phyloP scores from a whole-genome alignment of 2,113 vertebrate genomes.

The Ictidomys tridecemlineatus region DNA sequence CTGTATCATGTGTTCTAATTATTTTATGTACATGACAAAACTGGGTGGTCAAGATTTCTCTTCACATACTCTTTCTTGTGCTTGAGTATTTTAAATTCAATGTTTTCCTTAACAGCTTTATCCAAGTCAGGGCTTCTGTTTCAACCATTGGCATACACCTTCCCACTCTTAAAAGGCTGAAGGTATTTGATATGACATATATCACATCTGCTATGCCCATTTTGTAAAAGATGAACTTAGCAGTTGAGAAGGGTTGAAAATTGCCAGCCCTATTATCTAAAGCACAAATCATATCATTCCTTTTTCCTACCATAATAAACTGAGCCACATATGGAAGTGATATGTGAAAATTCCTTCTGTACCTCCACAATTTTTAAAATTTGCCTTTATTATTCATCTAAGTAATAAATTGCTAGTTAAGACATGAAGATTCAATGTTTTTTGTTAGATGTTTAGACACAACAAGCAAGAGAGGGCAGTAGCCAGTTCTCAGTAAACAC shows the following conservation, averaged over 20 bases:
- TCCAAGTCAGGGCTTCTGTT: background rate
- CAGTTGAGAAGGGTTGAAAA: background rate
- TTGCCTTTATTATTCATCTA: background rate
- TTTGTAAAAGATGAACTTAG: background rate
- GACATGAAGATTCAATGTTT: background rate
- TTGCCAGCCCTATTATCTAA: background rate
- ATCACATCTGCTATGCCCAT: background rate
- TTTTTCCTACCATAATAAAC: background rate
- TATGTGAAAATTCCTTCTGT: background rate
- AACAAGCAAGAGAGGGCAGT: background rate
- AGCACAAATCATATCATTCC: background rate
- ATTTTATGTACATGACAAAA: background rate
- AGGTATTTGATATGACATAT: background rate
- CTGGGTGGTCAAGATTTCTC: background rate
- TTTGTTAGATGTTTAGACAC: background rate
- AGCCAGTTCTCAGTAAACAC: background rate
- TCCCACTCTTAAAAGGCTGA: background rate
- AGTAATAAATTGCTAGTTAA: background rate
- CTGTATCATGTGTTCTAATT: conserved; percentile 8
- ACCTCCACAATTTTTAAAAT: background rate
- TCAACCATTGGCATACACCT: background rate
- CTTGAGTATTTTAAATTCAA: background rate
- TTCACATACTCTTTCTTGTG: accelerated
- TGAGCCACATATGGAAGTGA: background rate
- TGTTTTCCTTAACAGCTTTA: background rate